Evolutionary conservation across 2,113 vertebrate species (phyloP).

Genomic region (Tetrax tetrax): DNA sequence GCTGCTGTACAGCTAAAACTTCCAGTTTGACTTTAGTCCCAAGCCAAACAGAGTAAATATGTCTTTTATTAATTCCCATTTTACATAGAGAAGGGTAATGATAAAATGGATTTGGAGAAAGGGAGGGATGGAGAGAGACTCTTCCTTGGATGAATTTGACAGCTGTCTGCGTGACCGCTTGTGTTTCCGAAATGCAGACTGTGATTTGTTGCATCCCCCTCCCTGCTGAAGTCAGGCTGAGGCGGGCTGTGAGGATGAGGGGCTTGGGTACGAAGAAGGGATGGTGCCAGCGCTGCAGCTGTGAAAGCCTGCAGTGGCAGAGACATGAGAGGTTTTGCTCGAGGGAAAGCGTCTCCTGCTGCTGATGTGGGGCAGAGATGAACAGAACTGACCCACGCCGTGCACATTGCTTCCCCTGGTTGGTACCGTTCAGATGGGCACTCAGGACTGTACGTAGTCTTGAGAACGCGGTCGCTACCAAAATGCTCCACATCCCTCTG

Average conservation of each 20-base stretch:
- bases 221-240: background rate
- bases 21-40: background rate
- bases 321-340: background rate
- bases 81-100: background rate
- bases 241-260: background rate
- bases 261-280: background rate
- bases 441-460: fast-evolving
- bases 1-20: background rate
- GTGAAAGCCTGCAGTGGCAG: background rate
- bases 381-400: fast-evolving
- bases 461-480: background rate
- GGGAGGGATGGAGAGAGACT: background rate
- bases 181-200: background rate
- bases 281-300: background rate
- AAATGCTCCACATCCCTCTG: background rate
- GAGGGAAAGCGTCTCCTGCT: background rate
- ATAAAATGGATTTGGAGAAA: background rate
- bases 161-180: background rate
- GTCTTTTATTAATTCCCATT: background rate
- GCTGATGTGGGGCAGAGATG: background rate
- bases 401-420: fast-evolving
- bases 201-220: background rate
- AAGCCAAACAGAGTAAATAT: background rate
- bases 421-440: background rate
- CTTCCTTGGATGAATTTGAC: background rate